Base-by-base conservation (phyloP, 1,140 invertebrate genomes). In the Kradibia gibbosae region DNA sequence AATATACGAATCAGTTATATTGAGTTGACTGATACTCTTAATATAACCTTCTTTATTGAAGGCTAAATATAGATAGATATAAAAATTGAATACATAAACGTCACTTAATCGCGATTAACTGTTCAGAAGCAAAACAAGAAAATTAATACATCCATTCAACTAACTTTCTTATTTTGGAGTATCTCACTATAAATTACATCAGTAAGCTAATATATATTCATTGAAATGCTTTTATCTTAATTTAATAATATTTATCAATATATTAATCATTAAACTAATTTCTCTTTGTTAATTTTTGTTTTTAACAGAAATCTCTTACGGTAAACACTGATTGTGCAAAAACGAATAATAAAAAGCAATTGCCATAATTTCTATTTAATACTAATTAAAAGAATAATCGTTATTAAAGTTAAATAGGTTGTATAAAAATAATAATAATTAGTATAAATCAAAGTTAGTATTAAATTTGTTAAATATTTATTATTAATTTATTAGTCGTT, bases 11-110 rank as follows among this genome's bases (percentile, higher is more conserved):
- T 80, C 53, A 80, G 34, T 80, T 80, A 72, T 8, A 39, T 39
- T 25, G 39, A 72, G 53, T 80, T 73, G 62, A 80, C 39, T 31
- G 36, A 71, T 25, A 48, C 34, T 39, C 0, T 42, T 28, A 53
- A 57, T 62, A 73, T 62, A 80, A 80, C 78, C 78, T 80, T 72
- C 78, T 80, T 80, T n/a, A 53, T 39, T 55, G 60, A 42, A n/a
- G 31, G 28, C 67, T 36, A 72, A 79, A 72, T 60, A 79, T 79
- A 79, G 48, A 70, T 70, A 42, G 48, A 20, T 60, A 70, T 53
- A 70, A 60, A 60, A 77, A 34, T 77, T 65, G 20, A 60, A 57
- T 62, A 36, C 13, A 45, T 34, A 48, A 78, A 70, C 62, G 62
- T 65, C 60, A 77, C 60, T 50, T 48, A 36, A 70, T 78, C 22